Evolutionary conservation across 2,113 vertebrate genomes (phyloP), one percentile per base, ranked within the genome.

Genomic region (Emydura subglobosa): DNA sequence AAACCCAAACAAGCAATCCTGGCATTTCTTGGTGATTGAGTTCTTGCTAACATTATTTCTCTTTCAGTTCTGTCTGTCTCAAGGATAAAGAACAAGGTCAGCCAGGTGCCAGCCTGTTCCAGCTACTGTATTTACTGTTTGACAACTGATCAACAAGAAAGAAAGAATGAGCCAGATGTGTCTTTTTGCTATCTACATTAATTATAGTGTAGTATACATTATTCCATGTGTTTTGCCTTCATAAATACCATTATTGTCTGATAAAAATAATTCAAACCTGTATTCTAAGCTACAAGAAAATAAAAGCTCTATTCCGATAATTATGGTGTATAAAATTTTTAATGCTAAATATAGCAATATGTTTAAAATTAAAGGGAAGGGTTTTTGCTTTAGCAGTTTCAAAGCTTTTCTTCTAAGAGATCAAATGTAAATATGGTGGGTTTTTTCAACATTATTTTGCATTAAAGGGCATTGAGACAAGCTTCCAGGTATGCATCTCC

Each of bases 71-170:
- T 89, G 19, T 82, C 57, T 44, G 89, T 39, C 68, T 89, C 49
- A 2, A 51, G 54, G 55, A 91, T 50, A 91, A 54, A 82, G 82
- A 59, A 7, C 2, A 50, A 89, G 16, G 78, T 76, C 1, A 22
- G 29, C 42, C n/a, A 88, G 16, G 79, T 49, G 79, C 91, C 95
- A 86, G 87, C 78, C 92, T 57, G 68, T 59, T 91, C 86, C 31
- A 6, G 79, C 57, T 82, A 94, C n/a, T 86, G 50, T 87, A 81
- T 92, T 95, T 90, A 88, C 74, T 89, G 86, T 93, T 90, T 78
- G 7, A 81, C 91, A 78, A 55, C 85, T 47, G 22, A 72, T 25
- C 54, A 51, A 82, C 61, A 87, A 86, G 55, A 34, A 87, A 86
- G 55, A 34, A 39, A 83, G 59, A 65, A 76, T 25, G 79, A 79